phyloP scores from a whole-genome alignment of 2,888 invertebrate genomes.

The Apotomis capreana region DNA sequence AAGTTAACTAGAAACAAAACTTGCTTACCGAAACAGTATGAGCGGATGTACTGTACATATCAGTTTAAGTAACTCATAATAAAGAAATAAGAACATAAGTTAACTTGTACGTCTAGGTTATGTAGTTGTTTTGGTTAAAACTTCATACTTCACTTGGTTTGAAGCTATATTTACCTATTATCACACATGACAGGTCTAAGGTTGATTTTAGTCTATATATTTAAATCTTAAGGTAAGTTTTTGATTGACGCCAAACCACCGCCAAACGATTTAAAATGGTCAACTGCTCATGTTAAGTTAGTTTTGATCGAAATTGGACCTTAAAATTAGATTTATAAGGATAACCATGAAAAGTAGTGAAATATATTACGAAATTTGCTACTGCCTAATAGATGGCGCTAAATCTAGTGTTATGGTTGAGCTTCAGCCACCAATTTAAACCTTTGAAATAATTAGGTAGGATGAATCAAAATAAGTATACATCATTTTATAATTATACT shows the following conservation, averaged over 20 bases:
- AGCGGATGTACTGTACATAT: conserved; percentile 4
- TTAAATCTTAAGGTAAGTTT: too few relatives aligned
- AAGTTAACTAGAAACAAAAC: not conserved
- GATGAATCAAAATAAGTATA: too few relatives aligned
- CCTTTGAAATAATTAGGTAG: too few relatives aligned
- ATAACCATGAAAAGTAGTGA: not conserved
- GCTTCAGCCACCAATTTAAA: too few relatives aligned
- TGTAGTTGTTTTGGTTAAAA: conserved; percentile 5
- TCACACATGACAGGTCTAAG: too few relatives aligned
- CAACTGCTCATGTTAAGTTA: too few relatives aligned
- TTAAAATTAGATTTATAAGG: not conserved
- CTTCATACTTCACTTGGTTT: not conserved
- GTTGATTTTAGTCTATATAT: too few relatives aligned
- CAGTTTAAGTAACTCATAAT: conserved; percentile 7
- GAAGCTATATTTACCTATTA: not conserved
- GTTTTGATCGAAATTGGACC: not conserved
- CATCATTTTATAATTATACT: too few relatives aligned
- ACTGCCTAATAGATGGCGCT: not conserved
- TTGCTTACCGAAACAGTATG: not conserved
- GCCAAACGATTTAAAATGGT: too few relatives aligned
- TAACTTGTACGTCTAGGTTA: conserved; percentile 3
- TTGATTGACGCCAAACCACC: too few relatives aligned
- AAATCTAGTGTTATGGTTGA: not conserved
- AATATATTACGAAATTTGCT: not conserved
- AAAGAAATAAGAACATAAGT: not conserved